Evolutionary conservation across 2,113 vertebrate genomes (phyloP).

Genomic region (Salvelinus fontinalis): DNA sequence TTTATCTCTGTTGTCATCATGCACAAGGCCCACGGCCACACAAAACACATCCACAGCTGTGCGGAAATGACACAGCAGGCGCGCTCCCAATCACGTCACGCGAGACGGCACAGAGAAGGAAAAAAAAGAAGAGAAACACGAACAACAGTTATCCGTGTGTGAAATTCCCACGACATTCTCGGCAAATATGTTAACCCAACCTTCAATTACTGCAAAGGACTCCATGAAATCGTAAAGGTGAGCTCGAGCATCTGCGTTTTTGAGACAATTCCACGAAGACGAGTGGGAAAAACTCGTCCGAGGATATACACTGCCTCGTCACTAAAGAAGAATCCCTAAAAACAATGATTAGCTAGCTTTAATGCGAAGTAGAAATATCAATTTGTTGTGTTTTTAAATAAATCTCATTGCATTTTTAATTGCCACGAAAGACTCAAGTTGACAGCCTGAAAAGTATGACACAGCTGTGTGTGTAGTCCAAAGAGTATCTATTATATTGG

Average conservation of each 20-base stretch:
- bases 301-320: slow-evolving; percentile 67
- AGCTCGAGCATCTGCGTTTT: slow-evolving; percentile 53
- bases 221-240: slow-evolving; percentile 64
- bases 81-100: slow-evolving; percentile 87
- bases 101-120: slow-evolving; percentile 78
- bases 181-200: slow-evolving; percentile 51
- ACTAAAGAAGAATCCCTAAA: slow-evolving; percentile 43
- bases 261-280: slow-evolving; percentile 36
- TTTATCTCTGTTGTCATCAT: too few species aligned
- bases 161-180: slow-evolving; percentile 13
- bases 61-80: slow-evolving; percentile 93
- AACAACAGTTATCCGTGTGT: slow-evolving; percentile 62
- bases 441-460: background rate
- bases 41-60: slow-evolving; percentile 68
- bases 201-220: slow-evolving; percentile 19
- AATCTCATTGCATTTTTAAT: too few species aligned
- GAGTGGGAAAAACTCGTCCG: slow-evolving; percentile 56
- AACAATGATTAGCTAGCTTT: too few species aligned
- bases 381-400: too few species aligned
- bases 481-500: too few species aligned
- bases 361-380: too few species aligned
- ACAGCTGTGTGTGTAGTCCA: slow-evolving; percentile 12
- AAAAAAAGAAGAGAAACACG: slow-evolving; percentile 68
- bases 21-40: background rate
- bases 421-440: background rate